Evolutionary conservation across 2,797 vertebrate species (phyloP).

Genomic region (Chiloscyllium punctatum): DNA sequence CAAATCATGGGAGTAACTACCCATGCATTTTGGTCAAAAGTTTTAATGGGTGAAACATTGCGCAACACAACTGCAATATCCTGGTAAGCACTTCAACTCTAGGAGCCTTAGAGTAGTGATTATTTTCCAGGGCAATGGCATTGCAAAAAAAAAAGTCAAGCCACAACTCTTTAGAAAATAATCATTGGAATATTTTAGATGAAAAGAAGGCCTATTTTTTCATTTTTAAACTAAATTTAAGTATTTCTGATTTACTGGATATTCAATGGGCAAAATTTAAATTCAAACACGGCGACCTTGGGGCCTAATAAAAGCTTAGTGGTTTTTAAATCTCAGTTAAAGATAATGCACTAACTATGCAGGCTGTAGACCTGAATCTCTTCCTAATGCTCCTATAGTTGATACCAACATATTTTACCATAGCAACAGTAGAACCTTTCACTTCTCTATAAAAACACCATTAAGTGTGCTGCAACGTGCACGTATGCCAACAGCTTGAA

Average conservation of each 20-base stretch:
- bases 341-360: slow-evolving; percentile 8
- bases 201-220: background rate
- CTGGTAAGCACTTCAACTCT: background rate
- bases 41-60: slow-evolving; percentile 15
- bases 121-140: background rate
- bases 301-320: background rate
- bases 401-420: slow-evolving; percentile 12
- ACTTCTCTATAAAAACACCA: background rate
- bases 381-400: background rate
- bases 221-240: background rate
- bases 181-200: background rate
- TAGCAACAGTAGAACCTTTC: background rate
- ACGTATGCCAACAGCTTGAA: slow-evolving; percentile 7
- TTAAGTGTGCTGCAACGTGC: slow-evolving; percentile 25
- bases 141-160: background rate
- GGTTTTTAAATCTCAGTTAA: slow-evolving; percentile 2
- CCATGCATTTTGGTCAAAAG: background rate
- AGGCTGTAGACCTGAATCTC: background rate
- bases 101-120: background rate
- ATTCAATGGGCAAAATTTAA: slow-evolving; percentile 12
- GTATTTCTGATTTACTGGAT: background rate
- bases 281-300: background rate
- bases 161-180: background rate
- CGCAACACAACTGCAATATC: background rate
- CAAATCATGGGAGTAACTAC: background rate